Evolutionary conservation across 2,797 vertebrate species (phyloP), one percentile per base, ranked within the genome.

Genomic region (Rhodeus uyekii): DNA sequence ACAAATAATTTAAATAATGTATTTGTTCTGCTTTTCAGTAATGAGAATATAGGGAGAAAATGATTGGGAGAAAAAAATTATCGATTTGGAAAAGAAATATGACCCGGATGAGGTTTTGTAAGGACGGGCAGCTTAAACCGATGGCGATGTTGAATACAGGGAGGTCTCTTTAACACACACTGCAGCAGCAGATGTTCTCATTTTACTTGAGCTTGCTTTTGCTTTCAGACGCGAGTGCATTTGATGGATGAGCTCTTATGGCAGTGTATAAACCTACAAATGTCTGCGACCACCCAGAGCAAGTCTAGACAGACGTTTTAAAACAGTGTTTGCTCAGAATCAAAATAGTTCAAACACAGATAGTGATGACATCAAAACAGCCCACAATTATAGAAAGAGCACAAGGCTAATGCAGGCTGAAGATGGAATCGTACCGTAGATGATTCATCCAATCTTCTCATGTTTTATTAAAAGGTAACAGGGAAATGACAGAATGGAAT

Each of bases 181-280:
- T 53, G 32, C 36, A 81, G 22, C 44, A 76, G 64, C 82, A 84
- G 80, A 84, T 86, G 76, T 84, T 82, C 83, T 83, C 82, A 61
- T 81, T 78, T 83, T 48, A 76, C 50, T 78, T 58, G 19, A 19
- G 48, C 39, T 80, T 44, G 53, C 80, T 86, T 63, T 72, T 68
- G 46, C 55, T 69, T 75, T 65, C 29, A 27, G 50, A 60, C 72
- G 32, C 36, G 48, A 48, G 36, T 63, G 73, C 60, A 42, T 39
- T 67, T 83, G 73, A 84, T 81, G 48, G 79, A 78, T 86, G 65
- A 82, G 82, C 68, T 84, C 61, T 61, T 53, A 53, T 60, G 58
- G 58, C 71, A 67, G 72, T 39, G 44, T 42, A 39, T 81, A 67
- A 81, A 81, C 63, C 63, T 50, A 24, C 44, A 78, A 13, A 65